Evolutionary conservation across 2,113 vertebrate genomes (phyloP), one percentile per base, ranked within the genome.

Genomic region (Anhinga anhinga): DNA sequence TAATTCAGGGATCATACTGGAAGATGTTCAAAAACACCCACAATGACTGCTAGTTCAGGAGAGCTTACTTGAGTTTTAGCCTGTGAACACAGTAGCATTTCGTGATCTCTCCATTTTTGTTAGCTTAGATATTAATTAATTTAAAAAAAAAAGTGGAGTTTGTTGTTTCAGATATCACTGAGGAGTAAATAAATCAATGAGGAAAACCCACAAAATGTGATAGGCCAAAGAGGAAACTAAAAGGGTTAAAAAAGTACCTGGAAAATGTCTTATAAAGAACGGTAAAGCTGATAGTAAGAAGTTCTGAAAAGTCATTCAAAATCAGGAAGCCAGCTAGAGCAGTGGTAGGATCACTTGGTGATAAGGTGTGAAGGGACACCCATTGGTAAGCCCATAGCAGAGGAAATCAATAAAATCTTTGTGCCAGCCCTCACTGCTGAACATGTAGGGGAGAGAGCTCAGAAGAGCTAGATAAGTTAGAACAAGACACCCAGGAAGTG

Each of bases 371-470:
- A 45, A 90, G 44, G 11, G 38, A 13, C 25, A n/a, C 10, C 19
- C 25, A 19, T 5, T 10, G 34, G 0, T 62, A 66, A 71, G 5
- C 15, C 55, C 34, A 20, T 0, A 66, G 16, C 7, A 67, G 25
- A 26, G 15, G 32, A 67, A 94, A 76, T 45, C 15, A 69, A 4
- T 8, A 34, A 52, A 50, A 82, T 30, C n/a, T 45, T 69, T 50
- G 6, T 45, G 49, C 38, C 47, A 95, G 59, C n/a, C 65, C 50
- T 74, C 61, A 38, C 11, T 55, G 45, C 44, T 70, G 80, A 82
- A 85, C 44, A 19, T 15, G 3, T 8, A 10, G 5, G 10, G 38
- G 5, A 72, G 11, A 70, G 23, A 44, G 20, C 17, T 79, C 38
- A 62, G 45, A 71, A 29, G 36, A 81, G 12, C 29, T 26, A 15